Percentiles rank a stretch among this genome's conserved stretches.
Conservation (phyloP, 2,113 vertebrate genomes). For the Alces alces region DNA sequence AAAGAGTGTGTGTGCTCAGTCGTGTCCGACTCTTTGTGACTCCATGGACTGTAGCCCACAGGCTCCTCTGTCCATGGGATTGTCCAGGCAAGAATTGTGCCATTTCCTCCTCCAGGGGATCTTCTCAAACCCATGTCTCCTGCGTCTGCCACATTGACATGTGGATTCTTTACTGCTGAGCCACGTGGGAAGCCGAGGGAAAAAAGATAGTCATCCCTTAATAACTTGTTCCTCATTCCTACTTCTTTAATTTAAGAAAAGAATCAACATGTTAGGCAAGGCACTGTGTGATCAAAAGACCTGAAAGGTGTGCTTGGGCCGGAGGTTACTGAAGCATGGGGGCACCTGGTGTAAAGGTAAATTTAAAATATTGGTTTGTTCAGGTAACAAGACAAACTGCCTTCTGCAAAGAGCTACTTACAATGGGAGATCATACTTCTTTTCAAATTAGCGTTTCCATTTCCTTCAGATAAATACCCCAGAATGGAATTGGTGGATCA, state of each 20-base stretch:
- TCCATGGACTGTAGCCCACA: neutral
- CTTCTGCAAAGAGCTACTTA: neutral
- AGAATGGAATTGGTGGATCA: neutral
- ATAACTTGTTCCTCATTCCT: neutral
- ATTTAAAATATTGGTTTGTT: neutral
- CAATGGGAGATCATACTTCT: neutral
- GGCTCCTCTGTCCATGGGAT: neutral
- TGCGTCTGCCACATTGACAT: neutral
- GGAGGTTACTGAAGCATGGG: neutral
- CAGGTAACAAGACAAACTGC: neutral
- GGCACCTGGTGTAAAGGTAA: neutral
- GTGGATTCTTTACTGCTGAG: neutral
- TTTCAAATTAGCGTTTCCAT: neutral
- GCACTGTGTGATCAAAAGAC: neutral
- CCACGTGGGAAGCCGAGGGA: neutral
- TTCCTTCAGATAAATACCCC: neutral
- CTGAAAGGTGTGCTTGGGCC: neutral
- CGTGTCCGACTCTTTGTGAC: neutral
- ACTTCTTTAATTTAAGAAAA: neutral
- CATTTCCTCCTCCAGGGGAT: neutral
- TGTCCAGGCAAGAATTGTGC: neutral
- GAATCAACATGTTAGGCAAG: neutral
- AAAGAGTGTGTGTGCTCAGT: neutral
- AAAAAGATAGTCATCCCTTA: neutral
- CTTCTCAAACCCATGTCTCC: neutral